Evolutionary conservation across 2,888 invertebrate genomes (phyloP).

Genomic region (Sisyra terminalis): DNA sequence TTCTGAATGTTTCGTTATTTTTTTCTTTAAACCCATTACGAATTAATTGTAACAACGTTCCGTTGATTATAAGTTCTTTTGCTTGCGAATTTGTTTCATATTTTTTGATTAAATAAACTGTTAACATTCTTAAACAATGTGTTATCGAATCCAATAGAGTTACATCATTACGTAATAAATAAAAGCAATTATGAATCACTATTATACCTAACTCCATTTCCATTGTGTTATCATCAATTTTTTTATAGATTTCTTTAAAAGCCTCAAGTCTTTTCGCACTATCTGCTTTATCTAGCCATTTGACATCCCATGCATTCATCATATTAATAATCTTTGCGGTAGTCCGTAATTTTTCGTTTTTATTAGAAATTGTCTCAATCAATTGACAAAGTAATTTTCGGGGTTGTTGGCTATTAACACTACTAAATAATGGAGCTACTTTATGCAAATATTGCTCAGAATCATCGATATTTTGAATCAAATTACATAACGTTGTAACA

Average conservation of each 20-base stretch:
- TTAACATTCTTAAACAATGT: constrained; percentile 51
- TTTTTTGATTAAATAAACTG: constrained; percentile 42
- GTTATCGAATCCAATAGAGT: constrained; percentile 66
- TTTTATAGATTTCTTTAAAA: constrained; percentile 46
- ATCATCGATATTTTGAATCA: constrained; percentile 48
- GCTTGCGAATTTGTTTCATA: constrained; percentile 33
- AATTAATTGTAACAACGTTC: constrained; percentile 55
- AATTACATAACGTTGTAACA: constrained; percentile 54
- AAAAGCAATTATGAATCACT: constrained; percentile 68
- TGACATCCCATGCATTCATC: constrained; percentile 66
- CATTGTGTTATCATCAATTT: constrained; percentile 31
- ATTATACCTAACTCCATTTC: constrained; percentile 50
- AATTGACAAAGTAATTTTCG: constrained; percentile 51
- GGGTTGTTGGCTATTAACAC: constrained; percentile 42
- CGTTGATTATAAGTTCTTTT: constrained; percentile 51
- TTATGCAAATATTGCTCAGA: constrained; percentile 50
- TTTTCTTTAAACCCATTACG: constrained; percentile 53
- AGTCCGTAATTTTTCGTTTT: constrained; percentile 16
- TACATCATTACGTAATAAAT: constrained; percentile 63
- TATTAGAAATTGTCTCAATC: constrained; percentile 39
- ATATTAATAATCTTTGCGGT: not conserved
- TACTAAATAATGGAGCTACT: constrained; percentile 55
- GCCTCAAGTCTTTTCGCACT: constrained; percentile 66
- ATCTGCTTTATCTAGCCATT: constrained; percentile 90
- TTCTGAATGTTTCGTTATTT: constrained; percentile 47